Percentiles rank a stretch among this genome's conserved stretches.
phyloP scores from a whole-genome alignment of 2,888 invertebrate genomes.

The Chrysodeixis includens region DNA sequence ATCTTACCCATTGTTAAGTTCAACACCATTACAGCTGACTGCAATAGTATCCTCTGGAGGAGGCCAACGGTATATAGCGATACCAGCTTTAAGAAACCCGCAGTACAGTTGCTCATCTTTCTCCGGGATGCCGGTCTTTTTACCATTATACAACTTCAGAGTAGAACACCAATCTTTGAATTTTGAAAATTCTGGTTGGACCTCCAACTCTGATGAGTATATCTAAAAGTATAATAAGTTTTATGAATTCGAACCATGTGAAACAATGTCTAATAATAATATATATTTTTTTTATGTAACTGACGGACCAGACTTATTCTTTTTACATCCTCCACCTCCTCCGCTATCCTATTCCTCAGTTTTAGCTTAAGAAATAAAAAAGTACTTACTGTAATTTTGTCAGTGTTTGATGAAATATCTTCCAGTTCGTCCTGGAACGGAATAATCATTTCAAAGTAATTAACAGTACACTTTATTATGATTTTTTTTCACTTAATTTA shows the following conservation, averaged over 20 bases:
- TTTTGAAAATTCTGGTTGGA: conserved; percentile 90
- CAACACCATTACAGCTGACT: conserved; percentile 85
- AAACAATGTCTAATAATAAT: too few species aligned
- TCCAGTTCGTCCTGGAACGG: conserved; percentile 49
- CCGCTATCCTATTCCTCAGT: too few species aligned
- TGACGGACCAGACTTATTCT: too few species aligned
- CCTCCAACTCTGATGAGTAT: conserved; percentile 91
- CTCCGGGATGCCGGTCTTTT: conserved; percentile 81
- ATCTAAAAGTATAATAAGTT: conserved; percentile 73
- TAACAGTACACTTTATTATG: too few species aligned
- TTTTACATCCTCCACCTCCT: too few species aligned
- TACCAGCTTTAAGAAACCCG: conserved; percentile 76
- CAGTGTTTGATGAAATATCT: conserved; percentile 21
- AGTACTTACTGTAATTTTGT: conserved; percentile 60
- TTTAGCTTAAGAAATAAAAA: too few species aligned
- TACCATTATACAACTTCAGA: conserved; percentile 90
- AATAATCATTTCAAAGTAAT: not conserved
- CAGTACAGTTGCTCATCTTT: conserved; percentile 77
- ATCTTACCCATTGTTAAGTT: conserved; percentile 86
- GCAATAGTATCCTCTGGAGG: conserved; percentile 86
- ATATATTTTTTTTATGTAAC: too few species aligned
- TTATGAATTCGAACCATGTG: too few species aligned
- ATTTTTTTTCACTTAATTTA: too few species aligned
- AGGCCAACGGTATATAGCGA: conserved; percentile 92
- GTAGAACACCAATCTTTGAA: conserved; percentile 91